phyloP scores from a whole-genome alignment of 1,140 invertebrate species.

The Atta texana region DNA sequence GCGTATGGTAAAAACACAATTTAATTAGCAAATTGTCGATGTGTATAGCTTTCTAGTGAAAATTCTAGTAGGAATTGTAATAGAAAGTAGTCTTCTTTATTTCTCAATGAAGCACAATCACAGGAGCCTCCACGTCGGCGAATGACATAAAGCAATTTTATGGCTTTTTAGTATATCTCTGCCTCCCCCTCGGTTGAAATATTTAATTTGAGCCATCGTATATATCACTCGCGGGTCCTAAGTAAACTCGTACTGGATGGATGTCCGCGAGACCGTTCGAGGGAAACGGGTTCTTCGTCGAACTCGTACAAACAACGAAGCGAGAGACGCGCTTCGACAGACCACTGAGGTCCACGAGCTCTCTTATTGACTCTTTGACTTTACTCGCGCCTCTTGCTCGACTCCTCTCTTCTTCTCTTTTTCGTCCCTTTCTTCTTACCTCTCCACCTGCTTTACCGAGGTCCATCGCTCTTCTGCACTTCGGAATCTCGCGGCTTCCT shows the following conservation, averaged over 20 bases:
- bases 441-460: slow-evolving; percentile 34
- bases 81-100: neutral
- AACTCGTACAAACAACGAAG: slow-evolving; percentile 81
- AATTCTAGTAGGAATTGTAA: neutral
- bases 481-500: slow-evolving; percentile 64
- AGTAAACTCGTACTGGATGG: slow-evolving; percentile 80
- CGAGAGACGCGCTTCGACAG: slow-evolving; percentile 69
- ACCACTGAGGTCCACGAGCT: slow-evolving; percentile 65
- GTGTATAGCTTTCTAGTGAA: neutral
- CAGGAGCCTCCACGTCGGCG: slow-evolving; percentile 9
- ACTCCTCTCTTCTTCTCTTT: neutral
- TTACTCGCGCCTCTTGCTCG: slow-evolving; percentile 76
- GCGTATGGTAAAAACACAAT: neutral
- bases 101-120: neutral
- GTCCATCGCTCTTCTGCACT: slow-evolving; percentile 60
- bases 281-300: slow-evolving; percentile 80
- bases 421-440: slow-evolving; percentile 42
- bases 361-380: slow-evolving; percentile 83
- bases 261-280: slow-evolving; percentile 62
- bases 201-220: slow-evolving; percentile 79
- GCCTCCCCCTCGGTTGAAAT: slow-evolving; percentile 72
- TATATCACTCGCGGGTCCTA: slow-evolving; percentile 78
- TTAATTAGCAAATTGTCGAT: neutral
- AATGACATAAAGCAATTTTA: slow-evolving; percentile 64
- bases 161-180: slow-evolving; percentile 54